These are phyloP conservation scores for Archaeoteleia sp. DNA, from an alignment of 2,888 invertebrate species.

Conservation along the genomic window DNA sequence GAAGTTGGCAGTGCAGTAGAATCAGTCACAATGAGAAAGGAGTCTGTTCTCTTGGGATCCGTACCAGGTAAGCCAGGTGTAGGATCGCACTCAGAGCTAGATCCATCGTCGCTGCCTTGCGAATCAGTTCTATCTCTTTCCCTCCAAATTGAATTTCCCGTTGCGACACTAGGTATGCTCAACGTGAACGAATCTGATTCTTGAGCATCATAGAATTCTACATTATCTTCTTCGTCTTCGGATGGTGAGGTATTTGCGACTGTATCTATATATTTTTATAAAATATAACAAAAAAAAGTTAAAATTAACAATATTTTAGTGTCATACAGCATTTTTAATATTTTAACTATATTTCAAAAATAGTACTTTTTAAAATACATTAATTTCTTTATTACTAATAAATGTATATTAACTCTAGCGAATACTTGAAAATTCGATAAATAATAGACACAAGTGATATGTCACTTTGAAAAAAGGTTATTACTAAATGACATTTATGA, in stretches of 20 bases:
- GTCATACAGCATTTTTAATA: too few species aligned
- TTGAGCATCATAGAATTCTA: constrained; percentile 80
- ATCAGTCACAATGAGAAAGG: constrained; percentile 67
- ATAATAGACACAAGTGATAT: too few species aligned
- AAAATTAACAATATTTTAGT: too few species aligned
- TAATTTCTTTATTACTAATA: too few species aligned
- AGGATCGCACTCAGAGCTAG: constrained; percentile 73
- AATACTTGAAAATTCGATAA: too few species aligned
- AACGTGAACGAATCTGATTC: constrained; percentile 73
- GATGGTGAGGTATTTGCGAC: constrained; percentile 75
- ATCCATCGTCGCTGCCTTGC: constrained; percentile 73
- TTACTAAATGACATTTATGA: too few species aligned
- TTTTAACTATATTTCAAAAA: too few species aligned
- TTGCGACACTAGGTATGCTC: constrained; percentile 63
- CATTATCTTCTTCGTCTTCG: constrained; percentile 79
- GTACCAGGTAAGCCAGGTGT: constrained; percentile 63
- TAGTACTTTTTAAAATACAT: too few species aligned
- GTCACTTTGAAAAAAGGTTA: too few species aligned
- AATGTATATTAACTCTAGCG: too few species aligned
- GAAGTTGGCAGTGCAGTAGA: constrained; percentile 58
- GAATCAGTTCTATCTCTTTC: constrained; percentile 70
- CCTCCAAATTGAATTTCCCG: constrained; percentile 65
- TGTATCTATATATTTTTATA: constrained; percentile 68
- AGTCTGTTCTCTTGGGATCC: constrained; percentile 62
- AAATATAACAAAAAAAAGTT: too few species aligned